A percentile compares a stretch with the other conserved stretches of the same genome.
phyloP scores from a whole-genome alignment of 2,888 invertebrate species.

The Scelioninae gen. 1 region DNA sequence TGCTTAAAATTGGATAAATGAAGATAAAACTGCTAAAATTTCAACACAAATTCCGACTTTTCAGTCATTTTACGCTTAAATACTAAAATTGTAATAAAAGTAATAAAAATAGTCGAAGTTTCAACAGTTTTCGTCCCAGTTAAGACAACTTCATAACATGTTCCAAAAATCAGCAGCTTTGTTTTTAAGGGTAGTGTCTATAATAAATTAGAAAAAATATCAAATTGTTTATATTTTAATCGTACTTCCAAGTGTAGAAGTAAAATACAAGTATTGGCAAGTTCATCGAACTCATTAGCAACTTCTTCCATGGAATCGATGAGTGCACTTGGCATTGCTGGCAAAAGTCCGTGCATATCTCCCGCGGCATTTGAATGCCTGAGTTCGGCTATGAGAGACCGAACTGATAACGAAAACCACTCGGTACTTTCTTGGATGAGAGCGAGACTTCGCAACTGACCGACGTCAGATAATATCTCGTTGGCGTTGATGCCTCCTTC shows the following conservation, averaged over 20 bases:
- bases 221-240: too few relatives aligned
- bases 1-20: too few relatives aligned
- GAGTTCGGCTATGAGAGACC: conserved; percentile 76
- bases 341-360: conserved; percentile 78
- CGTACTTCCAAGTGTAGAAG: conserved; percentile 95
- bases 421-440: conserved; percentile 96
- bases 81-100: too few relatives aligned
- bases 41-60: too few relatives aligned
- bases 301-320: conserved; percentile 89
- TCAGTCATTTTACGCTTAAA: too few relatives aligned
- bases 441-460: conserved; percentile 92
- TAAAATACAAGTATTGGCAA: conserved; percentile 95
- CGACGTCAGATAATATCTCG: conserved; percentile 94
- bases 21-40: too few relatives aligned
- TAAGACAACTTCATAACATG: too few relatives aligned
- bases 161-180: too few relatives aligned
- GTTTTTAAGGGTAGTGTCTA: too few relatives aligned
- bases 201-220: too few relatives aligned
- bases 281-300: conserved; percentile 93
- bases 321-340: conserved; percentile 86
- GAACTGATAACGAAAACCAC: conserved; percentile 79
- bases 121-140: too few relatives aligned
- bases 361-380: conserved; percentile 82
- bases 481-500: conserved; percentile 93
- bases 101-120: too few relatives aligned